A percentile compares a stretch with the other conserved stretches of the same genome.
phyloP scores from a whole-genome alignment of 2,113 vertebrate species.

The Chelonoidis abingdonii region DNA sequence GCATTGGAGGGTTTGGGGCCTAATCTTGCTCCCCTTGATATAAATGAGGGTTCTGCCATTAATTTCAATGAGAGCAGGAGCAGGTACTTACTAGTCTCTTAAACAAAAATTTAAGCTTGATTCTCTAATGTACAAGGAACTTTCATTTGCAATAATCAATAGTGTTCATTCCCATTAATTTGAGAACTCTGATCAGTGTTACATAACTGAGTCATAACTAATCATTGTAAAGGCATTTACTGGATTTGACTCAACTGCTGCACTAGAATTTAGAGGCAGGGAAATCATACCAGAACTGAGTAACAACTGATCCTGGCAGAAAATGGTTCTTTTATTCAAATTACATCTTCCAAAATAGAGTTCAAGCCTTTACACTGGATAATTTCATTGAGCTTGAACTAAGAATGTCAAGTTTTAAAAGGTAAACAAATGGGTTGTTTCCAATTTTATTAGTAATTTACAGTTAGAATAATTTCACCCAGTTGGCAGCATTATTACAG shows the following conservation, averaged over 20 bases:
- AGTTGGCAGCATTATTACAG: neutral
- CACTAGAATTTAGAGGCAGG: neutral
- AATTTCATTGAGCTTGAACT: neutral
- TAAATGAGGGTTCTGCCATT: neutral
- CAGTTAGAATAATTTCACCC: neutral
- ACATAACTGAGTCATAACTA: neutral
- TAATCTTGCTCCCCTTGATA: slow-evolving; percentile 32
- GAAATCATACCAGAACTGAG: neutral
- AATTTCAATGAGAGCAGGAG: slow-evolving; percentile 8
- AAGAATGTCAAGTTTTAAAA: neutral
- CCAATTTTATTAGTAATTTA: neutral
- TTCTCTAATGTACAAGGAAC: neutral
- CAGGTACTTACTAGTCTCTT: neutral
- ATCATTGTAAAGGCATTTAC: neutral
- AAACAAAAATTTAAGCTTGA: slow-evolving; percentile 20
- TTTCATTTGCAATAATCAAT: neutral
- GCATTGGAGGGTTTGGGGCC: slow-evolving; percentile 9
- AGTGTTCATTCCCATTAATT: neutral
- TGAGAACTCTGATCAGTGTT: neutral
- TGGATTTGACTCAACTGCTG: neutral
- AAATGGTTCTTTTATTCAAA: neutral
- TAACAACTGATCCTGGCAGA: neutral
- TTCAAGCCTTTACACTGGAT: neutral
- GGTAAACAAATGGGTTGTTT: neutral
- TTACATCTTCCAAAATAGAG: neutral